A percentile compares a stretch with the other conserved stretches of the same genome.
Evolutionary conservation across 2,113 vertebrate genomes (phyloP).

Genomic region (Antennarius striatus): DNA sequence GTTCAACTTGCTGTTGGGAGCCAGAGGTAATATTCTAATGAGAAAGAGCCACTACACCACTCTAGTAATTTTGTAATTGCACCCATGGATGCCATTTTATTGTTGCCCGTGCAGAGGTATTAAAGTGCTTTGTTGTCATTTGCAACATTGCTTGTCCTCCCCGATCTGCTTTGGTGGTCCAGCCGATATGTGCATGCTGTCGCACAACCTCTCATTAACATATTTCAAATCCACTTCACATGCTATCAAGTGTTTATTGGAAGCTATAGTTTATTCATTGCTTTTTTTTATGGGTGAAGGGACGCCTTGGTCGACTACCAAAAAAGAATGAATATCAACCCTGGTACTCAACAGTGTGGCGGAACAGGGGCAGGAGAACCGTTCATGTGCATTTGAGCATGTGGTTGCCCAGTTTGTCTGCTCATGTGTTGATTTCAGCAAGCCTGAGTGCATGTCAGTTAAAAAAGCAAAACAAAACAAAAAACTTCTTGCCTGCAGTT

Average conservation of each 20-base stretch:
- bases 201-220: slow-evolving; percentile 48
- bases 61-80: slow-evolving; percentile 67
- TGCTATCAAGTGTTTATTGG: slow-evolving; percentile 60
- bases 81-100: slow-evolving; percentile 60
- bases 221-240: slow-evolving; percentile 70
- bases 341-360: slow-evolving; percentile 34
- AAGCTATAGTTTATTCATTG: slow-evolving; percentile 72
- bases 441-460: slow-evolving; percentile 12
- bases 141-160: slow-evolving; percentile 59
- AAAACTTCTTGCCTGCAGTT: slow-evolving; percentile 14
- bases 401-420: slow-evolving; percentile 16
- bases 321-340: slow-evolving; percentile 66
- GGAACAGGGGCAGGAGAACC: slow-evolving; percentile 18
- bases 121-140: slow-evolving; percentile 73
- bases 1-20: slow-evolving; percentile 73
- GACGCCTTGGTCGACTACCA: slow-evolving; percentile 59
- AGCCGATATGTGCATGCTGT: slow-evolving; percentile 13
- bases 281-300: slow-evolving; percentile 64
- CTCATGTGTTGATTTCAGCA: slow-evolving; percentile 19
- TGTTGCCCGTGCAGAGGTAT: slow-evolving; percentile 42
- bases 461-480: neutral
- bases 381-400: slow-evolving; percentile 18
- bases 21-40: slow-evolving; percentile 82
- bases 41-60: slow-evolving; percentile 67
- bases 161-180: slow-evolving; percentile 48